These are phyloP conservation scores for Procambarus virginalis DNA, from an alignment of 1,140 invertebrate species.

Conservation along the genomic window DNA sequence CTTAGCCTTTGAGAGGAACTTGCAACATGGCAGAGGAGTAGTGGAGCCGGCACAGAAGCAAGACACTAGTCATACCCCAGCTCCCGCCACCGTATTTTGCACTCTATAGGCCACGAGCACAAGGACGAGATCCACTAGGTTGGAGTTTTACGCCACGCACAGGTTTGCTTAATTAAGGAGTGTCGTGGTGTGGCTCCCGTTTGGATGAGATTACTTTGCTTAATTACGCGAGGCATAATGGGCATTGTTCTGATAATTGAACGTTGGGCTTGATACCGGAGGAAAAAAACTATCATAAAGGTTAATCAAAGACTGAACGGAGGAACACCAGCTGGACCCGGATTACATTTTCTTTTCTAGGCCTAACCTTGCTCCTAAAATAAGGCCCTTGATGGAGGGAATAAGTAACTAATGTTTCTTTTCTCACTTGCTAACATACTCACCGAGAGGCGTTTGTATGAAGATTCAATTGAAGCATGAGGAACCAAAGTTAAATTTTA, in stretches of 20 bases:
- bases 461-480: not conserved
- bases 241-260: constrained; percentile 64
- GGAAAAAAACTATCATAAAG: not conserved
- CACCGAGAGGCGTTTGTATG: not conserved
- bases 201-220: constrained; percentile 60
- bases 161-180: constrained; percentile 59
- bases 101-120: not conserved
- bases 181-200: constrained; percentile 62
- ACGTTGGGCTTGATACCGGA: constrained; percentile 32
- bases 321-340: not conserved
- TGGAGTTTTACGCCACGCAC: constrained; percentile 7
- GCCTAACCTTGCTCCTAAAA: not conserved
- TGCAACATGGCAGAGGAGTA: constrained; percentile 39
- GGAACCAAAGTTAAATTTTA: no score
- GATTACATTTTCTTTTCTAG: not conserved
- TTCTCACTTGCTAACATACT: no score
- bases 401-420: no score
- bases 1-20: constrained; percentile 62
- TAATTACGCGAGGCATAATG: constrained; percentile 65
- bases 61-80: constrained; percentile 49
- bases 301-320: not conserved
- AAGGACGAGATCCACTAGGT: not conserved
- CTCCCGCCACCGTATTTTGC: not conserved
- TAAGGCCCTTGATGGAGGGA: no score
- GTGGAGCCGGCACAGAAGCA: constrained; percentile 44